Percentiles rank a stretch among this genome's conserved stretches.
phyloP scores from a whole-genome alignment of 2,888 invertebrate genomes.

The Helobdella robusta region DNA sequence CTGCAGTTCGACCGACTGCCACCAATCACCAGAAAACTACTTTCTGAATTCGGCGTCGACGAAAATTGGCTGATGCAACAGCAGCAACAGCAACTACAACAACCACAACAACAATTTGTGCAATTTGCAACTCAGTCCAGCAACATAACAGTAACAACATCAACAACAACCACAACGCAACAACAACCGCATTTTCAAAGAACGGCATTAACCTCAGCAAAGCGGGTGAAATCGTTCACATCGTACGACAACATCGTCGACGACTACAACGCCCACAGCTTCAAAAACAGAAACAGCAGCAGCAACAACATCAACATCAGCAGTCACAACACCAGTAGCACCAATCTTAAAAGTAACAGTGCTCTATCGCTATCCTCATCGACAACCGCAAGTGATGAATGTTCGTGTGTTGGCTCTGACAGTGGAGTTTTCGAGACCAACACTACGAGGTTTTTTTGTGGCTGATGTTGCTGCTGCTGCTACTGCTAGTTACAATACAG shows the following conservation, averaged over 20 bases:
- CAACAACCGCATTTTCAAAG: not conserved
- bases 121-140: not conserved
- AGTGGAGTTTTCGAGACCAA: constrained; percentile 11
- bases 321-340: not conserved
- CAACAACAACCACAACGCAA: not conserved
- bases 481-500: no score
- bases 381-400: not conserved
- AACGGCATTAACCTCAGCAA: not conserved
- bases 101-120: not conserved
- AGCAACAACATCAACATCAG: not conserved
- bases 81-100: not conserved
- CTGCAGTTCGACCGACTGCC: not conserved
- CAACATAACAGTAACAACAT: not conserved
- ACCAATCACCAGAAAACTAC: not conserved
- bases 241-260: not conserved
- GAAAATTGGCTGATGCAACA: not conserved
- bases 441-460: no score
- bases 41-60: not conserved
- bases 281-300: not conserved
- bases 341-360: not conserved
- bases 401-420: constrained; percentile 2
- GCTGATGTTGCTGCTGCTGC: no score
- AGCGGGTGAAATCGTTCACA: no score
- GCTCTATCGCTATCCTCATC: constrained; percentile 1
- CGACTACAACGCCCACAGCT: not conserved